A percentile compares a stretch with the other conserved stretches of the same genome.
Conservation (phyloP, 2,797 vertebrate species). For the Lacerta bilineata region DNA sequence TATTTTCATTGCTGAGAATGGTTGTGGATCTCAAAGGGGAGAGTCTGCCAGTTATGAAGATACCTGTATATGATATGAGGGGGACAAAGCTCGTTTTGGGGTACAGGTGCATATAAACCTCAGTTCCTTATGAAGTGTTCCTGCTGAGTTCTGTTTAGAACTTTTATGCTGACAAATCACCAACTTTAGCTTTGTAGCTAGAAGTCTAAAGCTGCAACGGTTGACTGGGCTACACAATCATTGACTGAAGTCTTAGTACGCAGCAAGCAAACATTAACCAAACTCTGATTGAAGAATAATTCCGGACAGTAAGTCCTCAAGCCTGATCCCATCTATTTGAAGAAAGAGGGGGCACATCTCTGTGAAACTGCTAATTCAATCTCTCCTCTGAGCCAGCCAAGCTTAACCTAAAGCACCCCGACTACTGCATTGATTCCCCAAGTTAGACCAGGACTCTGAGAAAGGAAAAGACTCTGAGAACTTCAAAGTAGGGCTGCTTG, state of each 20-base stretch:
- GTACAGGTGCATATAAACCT: background rate
- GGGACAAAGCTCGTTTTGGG: background rate
- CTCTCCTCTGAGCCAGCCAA: background rate
- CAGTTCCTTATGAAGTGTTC: background rate
- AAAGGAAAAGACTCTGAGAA: too few relatives aligned
- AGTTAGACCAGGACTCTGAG: too few relatives aligned
- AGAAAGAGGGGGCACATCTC: background rate
- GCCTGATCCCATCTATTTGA: background rate
- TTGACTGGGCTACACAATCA: background rate
- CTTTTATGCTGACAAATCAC: background rate
- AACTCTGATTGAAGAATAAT: background rate
- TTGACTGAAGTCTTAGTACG: background rate
- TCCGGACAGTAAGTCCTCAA: background rate
- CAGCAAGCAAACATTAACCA: constrained; percentile 13
- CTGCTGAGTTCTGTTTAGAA: background rate
- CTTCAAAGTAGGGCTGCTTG: background rate
- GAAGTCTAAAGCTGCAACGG: background rate
- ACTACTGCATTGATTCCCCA: too few relatives aligned
- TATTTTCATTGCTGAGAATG: too few relatives aligned
- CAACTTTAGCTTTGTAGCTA: background rate
- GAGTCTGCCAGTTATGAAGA: too few relatives aligned
- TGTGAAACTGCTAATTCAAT: background rate
- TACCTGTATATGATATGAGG: too few relatives aligned
- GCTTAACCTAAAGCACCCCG: too few relatives aligned
- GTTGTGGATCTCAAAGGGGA: too few relatives aligned